Evolutionary conservation across 2,797 vertebrate genomes (phyloP).

Genomic region (Trematomus bernacchii): DNA sequence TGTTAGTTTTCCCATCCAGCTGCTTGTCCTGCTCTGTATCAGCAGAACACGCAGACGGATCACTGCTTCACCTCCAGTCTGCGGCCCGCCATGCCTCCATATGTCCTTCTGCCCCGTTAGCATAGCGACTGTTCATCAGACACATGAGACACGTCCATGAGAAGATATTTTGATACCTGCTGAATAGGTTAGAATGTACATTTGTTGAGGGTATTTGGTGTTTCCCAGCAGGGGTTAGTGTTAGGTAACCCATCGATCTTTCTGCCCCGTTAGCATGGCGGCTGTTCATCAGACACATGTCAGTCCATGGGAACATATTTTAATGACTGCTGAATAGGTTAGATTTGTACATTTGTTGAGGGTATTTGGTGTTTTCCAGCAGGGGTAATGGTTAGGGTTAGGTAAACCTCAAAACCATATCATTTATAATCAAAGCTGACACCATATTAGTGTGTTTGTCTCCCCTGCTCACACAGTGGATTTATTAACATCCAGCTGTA

Average conservation of each 20-base stretch:
- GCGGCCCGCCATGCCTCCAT: not conserved
- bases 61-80: constrained; percentile 26
- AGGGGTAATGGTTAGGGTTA: constrained; percentile 1
- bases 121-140: not conserved
- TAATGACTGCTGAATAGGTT: not conserved
- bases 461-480: constrained; percentile 30
- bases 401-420: not conserved
- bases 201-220: too few species aligned
- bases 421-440: constrained; percentile 9
- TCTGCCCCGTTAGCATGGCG: not conserved
- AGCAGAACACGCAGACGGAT: constrained; percentile 28
- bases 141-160: not conserved
- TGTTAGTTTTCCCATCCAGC: constrained; percentile 65
- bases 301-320: not conserved
- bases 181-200: too few species aligned
- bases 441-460: constrained; percentile 23
- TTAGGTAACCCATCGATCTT: not conserved
- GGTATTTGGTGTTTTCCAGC: not conserved
- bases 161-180: not conserved
- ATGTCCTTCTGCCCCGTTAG: not conserved
- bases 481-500: constrained; percentile 39
- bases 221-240: constrained; percentile 17
- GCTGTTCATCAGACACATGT: not conserved
- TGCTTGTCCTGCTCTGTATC: constrained; percentile 60
- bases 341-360: too few species aligned